phyloP scores from a whole-genome alignment of 37 sponge, comb jelly and placozoan species.

The Chondrosia reniformis region DNA sequence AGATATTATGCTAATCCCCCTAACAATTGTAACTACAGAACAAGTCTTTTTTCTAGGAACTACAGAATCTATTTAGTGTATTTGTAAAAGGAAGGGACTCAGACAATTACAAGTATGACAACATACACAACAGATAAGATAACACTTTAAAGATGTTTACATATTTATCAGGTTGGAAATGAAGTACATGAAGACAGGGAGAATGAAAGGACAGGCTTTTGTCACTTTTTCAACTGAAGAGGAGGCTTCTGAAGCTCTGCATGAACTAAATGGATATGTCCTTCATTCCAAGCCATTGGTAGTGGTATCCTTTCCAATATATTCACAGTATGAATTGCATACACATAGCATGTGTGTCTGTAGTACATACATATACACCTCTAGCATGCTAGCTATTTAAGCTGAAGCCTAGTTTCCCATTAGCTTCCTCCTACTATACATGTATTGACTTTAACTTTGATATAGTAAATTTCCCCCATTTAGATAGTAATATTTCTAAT shows the following conservation, averaged over 20 bases:
- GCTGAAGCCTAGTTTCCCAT: too few relatives aligned
- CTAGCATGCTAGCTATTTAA: too few relatives aligned
- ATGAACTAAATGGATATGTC: conserved; percentile 84
- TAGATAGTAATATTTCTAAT: too few relatives aligned
- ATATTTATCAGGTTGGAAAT: conserved; percentile 48
- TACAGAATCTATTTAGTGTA: conserved; percentile 6
- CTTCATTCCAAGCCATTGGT: conserved; percentile 86
- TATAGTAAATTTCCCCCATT: too few relatives aligned
- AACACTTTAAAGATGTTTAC: background rate
- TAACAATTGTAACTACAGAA: background rate
- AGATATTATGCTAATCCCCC: background rate
- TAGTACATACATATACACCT: too few relatives aligned
- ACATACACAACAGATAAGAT: background rate
- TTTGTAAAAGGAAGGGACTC: conserved; percentile 20
- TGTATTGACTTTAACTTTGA: too few relatives aligned
- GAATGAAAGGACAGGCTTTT: conserved; percentile 98
- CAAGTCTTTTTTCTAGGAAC: background rate
- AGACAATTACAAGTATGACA: background rate
- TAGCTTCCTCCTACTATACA: too few relatives aligned
- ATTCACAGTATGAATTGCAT: too few relatives aligned
- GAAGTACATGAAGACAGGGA: conserved; percentile 80
- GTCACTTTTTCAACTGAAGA: conserved; percentile 78
- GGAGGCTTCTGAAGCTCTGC: conserved; percentile 62
- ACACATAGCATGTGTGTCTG: too few relatives aligned
- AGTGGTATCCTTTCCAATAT: conserved; percentile 85